Evolutionary conservation across 2,888 invertebrate species (phyloP).

Genomic region (Dynastes grantii): DNA sequence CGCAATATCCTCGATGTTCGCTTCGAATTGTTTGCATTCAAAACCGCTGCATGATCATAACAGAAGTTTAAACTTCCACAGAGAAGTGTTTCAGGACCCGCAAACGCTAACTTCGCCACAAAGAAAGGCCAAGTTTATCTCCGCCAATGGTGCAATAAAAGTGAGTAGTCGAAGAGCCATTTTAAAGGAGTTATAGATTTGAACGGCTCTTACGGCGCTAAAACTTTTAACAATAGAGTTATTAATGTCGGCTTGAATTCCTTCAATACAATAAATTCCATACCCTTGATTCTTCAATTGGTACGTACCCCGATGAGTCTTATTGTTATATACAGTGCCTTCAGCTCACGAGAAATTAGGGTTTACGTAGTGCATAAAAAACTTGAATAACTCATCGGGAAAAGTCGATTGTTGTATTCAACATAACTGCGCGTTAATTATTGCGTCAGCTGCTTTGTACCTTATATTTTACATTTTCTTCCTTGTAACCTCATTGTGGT

Average conservation of each 20-base stretch:
- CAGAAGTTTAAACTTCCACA: constrained; percentile 37
- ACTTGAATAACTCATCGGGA: too few species aligned
- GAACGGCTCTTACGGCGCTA: background rate
- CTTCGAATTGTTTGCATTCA: constrained; percentile 27
- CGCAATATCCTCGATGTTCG: background rate
- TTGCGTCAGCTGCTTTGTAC: too few species aligned
- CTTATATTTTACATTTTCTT: too few species aligned
- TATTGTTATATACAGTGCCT: background rate
- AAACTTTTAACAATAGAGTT: constrained; percentile 37
- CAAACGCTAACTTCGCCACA: constrained; percentile 15
- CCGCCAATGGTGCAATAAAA: constrained; percentile 17
- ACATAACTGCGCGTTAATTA: too few species aligned
- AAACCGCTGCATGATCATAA: constrained; percentile 29
- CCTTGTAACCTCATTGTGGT: too few species aligned
- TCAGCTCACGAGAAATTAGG: background rate
- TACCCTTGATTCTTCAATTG: background rate
- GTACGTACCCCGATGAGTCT: background rate
- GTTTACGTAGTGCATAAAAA: background rate
- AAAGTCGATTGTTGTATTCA: too few species aligned
- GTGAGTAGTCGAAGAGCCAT: constrained; percentile 33
- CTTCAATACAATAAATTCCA: constrained; percentile 8
- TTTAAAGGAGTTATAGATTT: constrained; percentile 31
- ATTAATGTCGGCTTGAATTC: constrained; percentile 26
- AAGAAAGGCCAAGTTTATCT: constrained; percentile 35
- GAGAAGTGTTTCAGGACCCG: constrained; percentile 8